These are phyloP conservation scores for Xyrichtys novacula DNA, from an alignment of 2,797 vertebrate species.

Conservation along the genomic window DNA sequence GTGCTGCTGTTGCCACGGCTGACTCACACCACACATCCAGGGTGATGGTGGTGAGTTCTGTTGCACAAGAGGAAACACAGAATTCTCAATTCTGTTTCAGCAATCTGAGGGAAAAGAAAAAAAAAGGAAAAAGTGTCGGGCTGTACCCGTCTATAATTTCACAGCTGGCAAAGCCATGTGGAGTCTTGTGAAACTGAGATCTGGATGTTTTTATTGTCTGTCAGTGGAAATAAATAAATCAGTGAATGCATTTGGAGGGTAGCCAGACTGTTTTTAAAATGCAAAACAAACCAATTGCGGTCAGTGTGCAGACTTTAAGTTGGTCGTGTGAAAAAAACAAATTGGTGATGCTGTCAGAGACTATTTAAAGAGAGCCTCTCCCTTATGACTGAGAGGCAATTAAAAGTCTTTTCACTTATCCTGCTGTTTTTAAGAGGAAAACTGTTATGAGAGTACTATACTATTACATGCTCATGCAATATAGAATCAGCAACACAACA, in stretches of 20 bases:
- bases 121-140: neutral
- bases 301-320: constrained; percentile 4
- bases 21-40: constrained; percentile 7
- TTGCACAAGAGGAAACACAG: constrained; percentile 20
- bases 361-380: neutral
- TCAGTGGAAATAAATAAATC: constrained; percentile 28
- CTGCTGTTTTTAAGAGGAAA: neutral
- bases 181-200: constrained; percentile 19
- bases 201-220: constrained; percentile 26
- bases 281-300: constrained; percentile 17
- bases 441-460: neutral
- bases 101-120: no score
- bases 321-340: constrained; percentile 15
- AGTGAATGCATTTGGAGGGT: constrained; percentile 3
- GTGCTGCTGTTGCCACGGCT: neutral
- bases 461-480: neutral
- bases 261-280: constrained; percentile 17
- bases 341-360: neutral
- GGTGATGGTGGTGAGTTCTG: constrained; percentile 16
- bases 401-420: constrained; percentile 13
- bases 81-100: constrained; percentile 11
- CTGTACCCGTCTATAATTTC: constrained; percentile 6
- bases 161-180: constrained; percentile 15
- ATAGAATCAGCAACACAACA: constrained; percentile 5
- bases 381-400: constrained; percentile 7